Base-by-base conservation (phyloP, 2,113 vertebrate species). In the Anseranas semipalmata region DNA sequence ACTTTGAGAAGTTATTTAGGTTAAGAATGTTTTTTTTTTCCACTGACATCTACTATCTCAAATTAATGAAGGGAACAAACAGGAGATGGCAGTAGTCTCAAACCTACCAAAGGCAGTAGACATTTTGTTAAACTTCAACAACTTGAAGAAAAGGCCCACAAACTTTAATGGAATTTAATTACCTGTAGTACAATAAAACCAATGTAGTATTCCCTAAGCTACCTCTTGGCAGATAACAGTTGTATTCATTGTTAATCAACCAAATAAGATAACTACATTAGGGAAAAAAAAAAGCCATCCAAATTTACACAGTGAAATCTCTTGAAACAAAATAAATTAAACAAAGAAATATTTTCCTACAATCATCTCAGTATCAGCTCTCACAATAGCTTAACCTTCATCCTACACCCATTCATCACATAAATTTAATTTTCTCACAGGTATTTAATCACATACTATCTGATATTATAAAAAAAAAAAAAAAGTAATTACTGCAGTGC, bases 381-480 rank as follows among this genome's bases (percentile, higher is more conserved):
- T 98, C 98, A 97, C 98, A 98, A 98, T 96, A 97, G 98, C 97
- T 98, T 98, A 98, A 99, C 98, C 98, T 99, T 98, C 98, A 98
- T 98, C 97, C 97, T 94, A 92, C 82, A 94, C 83, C 98, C 98
- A 99, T 99, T 99, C 98, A 99, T 99, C 99, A 99, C 97, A 81
- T 97, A 98, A 98, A 99, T 99, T 98, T 98, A 98, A 99, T 99
- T 99, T 98, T 98, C 98, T 98, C 97, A 97, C 97, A 98, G 98
- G 98, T 99, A 98, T 99, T 99, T 99, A 99, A 99, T 99, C 99
- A 99, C 98, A 97, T 94, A 87, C 96, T 99, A 99, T 99, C 98
- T 98, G 98, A 99, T 99, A 98, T 93, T 78, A n/a, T 45, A 45
- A 46, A 46, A 37, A 72, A 39, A 56, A 52, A 66, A 95, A 87